Conservation (phyloP, 1,140 invertebrate genomes). For the Diorhabda carinulata region DNA sequence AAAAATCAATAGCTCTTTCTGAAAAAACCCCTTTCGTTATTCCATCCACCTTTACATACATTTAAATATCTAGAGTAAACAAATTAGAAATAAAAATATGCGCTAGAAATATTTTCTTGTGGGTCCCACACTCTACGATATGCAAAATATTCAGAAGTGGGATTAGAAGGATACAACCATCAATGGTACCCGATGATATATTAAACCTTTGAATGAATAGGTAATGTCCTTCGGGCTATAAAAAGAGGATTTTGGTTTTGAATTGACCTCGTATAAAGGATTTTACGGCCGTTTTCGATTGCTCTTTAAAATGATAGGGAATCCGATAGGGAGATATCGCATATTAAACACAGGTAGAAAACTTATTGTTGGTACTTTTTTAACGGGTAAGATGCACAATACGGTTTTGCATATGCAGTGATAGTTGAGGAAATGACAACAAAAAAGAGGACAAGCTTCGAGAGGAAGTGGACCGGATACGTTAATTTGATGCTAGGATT, state of each 20-base stretch:
- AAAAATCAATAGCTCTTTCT: conserved; percentile 18
- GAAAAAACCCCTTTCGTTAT: conserved; percentile 6
- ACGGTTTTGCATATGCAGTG: conserved; percentile 15
- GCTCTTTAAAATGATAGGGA: conserved; percentile 21
- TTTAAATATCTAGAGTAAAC: conserved; percentile 24
- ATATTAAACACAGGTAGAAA: conserved; percentile 11
- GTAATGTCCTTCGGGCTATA: conserved; percentile 23
- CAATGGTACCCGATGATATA: conserved; percentile 22
- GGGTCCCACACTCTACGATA: conserved; percentile 21
- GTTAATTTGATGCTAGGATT: too few species aligned
- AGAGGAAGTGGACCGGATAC: neutral
- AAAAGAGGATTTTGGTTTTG: conserved; percentile 27
- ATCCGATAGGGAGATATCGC: conserved; percentile 1
- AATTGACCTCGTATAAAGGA: conserved; percentile 23
- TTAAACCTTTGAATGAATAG: conserved; percentile 22
- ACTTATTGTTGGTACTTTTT: conserved; percentile 6
- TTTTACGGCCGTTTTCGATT: conserved; percentile 20
- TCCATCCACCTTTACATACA: conserved; percentile 14
- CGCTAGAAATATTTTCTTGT: conserved; percentile 5
- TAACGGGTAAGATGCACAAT: conserved; percentile 19
- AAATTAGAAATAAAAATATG: conserved; percentile 23
- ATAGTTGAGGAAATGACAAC: conserved; percentile 16
- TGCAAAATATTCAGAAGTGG: conserved; percentile 20
- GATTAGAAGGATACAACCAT: conserved; percentile 17
- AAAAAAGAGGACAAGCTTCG: neutral